Evolutionary conservation across 2,113 vertebrate species (phyloP).

Genomic region (Astur gentilis): DNA sequence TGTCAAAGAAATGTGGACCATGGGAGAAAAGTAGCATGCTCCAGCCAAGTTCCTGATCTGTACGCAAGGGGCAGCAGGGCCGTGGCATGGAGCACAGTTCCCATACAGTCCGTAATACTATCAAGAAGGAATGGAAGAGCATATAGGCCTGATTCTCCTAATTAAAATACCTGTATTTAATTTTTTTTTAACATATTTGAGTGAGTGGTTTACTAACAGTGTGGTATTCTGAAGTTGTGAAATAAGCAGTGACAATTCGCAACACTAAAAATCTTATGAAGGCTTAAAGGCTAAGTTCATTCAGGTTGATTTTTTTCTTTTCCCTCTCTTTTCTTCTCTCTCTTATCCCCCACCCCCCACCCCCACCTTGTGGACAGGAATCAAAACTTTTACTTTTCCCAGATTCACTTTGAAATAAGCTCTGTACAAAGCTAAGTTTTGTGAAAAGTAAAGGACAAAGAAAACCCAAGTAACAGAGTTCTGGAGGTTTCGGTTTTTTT

Average conservation of each 20-base stretch:
- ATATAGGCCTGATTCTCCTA: not conserved
- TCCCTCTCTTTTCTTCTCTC: too few relatives aligned
- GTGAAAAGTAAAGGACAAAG: not conserved
- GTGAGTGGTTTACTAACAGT: not conserved
- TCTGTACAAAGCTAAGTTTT: not conserved
- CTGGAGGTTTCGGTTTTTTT: not conserved
- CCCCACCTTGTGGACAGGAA: too few relatives aligned
- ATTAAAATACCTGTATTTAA: not conserved
- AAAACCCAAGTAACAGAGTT: not conserved
- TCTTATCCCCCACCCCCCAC: too few relatives aligned
- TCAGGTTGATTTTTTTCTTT: not conserved
- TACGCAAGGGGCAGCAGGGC: not conserved
- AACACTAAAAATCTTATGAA: not conserved
- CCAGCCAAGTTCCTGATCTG: not conserved
- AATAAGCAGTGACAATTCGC: not conserved
- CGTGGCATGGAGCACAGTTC: not conserved
- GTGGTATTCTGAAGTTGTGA: not conserved
- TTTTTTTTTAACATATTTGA: not conserved
- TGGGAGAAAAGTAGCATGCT: rapidly evolving
- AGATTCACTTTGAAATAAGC: not conserved
- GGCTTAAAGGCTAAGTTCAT: not conserved
- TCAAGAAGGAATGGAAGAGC: not conserved
- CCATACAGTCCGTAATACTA: not conserved
- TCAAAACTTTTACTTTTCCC: not conserved
- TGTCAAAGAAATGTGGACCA: not conserved